Conservation (phyloP, 2,113 vertebrate genomes). For the Melanerpes aurifrons region DNA sequence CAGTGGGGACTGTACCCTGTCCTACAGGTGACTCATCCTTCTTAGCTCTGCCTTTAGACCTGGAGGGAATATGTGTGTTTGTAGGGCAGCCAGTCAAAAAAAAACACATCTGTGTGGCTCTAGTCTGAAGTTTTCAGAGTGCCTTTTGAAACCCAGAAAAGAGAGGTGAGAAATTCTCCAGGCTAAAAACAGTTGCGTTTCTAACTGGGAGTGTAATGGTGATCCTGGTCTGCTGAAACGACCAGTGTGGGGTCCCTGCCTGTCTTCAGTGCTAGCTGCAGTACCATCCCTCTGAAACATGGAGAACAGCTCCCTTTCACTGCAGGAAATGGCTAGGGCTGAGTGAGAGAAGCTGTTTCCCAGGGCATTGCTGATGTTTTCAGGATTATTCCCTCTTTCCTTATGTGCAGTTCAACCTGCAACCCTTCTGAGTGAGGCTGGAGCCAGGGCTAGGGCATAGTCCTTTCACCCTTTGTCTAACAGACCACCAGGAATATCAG, state of each 20-base stretch:
- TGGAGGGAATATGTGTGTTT: neutral
- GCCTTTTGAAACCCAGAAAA: neutral
- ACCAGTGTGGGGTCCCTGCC: neutral
- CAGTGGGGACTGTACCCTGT: neutral
- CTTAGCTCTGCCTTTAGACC: neutral
- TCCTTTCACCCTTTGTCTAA: neutral
- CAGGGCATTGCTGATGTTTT: neutral
- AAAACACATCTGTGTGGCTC: neutral
- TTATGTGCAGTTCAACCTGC: rapidly evolving
- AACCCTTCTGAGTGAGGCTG: neutral
- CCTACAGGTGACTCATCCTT: neutral
- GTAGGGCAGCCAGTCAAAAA: neutral
- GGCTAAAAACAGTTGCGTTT: neutral
- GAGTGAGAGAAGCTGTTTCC: neutral
- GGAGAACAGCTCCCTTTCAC: neutral
- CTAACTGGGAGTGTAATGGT: neutral
- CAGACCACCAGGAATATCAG: neutral
- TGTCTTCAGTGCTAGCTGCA: neutral
- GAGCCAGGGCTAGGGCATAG: neutral
- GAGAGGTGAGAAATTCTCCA: neutral
- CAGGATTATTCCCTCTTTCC: neutral
- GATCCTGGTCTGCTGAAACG: neutral
- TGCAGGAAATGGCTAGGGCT: neutral
- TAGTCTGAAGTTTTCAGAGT: neutral
- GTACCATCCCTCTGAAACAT: neutral